phyloP scores from a whole-genome alignment of 2,113 vertebrate species.

The Zosterops japonicus region DNA sequence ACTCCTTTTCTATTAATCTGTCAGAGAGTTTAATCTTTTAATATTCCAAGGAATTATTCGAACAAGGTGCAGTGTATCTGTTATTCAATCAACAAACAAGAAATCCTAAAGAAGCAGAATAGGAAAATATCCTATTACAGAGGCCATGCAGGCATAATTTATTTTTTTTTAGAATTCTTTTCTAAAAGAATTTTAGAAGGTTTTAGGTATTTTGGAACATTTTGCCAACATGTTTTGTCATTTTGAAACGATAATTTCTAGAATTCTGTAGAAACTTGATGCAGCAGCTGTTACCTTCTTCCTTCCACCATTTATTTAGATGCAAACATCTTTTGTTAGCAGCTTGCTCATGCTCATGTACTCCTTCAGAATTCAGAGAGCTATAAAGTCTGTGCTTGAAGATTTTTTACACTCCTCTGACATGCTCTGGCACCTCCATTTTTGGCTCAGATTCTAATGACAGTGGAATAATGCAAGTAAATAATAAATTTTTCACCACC shows the following conservation, averaged over 20 bases:
- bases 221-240: neutral
- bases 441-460: neutral
- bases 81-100: neutral
- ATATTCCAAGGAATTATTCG: conserved; percentile 1
- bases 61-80: neutral
- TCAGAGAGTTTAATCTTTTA: conserved; percentile 8
- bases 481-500: neutral
- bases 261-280: neutral
- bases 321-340: neutral
- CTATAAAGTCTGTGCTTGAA: neutral
- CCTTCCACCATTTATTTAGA: neutral
- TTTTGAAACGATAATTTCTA: neutral
- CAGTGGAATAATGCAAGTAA: neutral
- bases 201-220: neutral
- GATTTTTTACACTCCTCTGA: neutral
- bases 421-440: neutral
- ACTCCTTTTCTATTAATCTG: conserved; percentile 1
- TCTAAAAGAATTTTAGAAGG: neutral
- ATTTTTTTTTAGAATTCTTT: neutral
- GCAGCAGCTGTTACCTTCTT: neutral
- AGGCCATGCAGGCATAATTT: neutral
- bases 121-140: neutral
- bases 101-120: neutral
- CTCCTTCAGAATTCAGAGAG: neutral
- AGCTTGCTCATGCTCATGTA: neutral